Percentiles rank a stretch among this genome's conserved stretches.
Conservation (phyloP, 2,888 invertebrate species). For the Drosophila barbarae region DNA sequence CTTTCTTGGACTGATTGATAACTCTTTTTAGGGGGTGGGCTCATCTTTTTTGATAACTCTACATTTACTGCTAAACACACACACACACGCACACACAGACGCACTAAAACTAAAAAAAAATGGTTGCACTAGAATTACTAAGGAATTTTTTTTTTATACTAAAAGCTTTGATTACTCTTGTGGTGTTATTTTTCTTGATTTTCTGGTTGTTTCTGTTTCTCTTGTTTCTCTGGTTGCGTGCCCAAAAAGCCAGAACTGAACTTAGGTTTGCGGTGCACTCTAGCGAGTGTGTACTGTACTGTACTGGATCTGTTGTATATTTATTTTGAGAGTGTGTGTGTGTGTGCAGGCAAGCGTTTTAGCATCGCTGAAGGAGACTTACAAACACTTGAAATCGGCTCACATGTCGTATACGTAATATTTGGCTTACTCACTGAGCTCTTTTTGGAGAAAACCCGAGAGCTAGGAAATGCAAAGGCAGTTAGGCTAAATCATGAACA, state of each 20-base stretch:
- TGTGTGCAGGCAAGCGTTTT: conserved; percentile 66
- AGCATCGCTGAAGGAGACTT: conserved; percentile 59
- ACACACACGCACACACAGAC: conserved; percentile 29
- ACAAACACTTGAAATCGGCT: conserved; percentile 57
- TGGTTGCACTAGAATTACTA: conserved; percentile 53
- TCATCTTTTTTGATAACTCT: conserved; percentile 52
- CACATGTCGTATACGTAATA: conserved; percentile 66
- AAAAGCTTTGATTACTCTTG: conserved; percentile 47
- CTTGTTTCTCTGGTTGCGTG: conserved; percentile 49
- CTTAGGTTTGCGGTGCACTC: conserved; percentile 62
- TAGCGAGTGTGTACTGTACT: conserved; percentile 60
- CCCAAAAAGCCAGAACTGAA: conserved; percentile 67
- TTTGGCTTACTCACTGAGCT: conserved; percentile 68
- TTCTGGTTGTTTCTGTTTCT: conserved; percentile 23
- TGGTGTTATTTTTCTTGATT: conserved; percentile 13
- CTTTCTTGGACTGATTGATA: conserved; percentile 22
- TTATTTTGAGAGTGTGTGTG: conserved; percentile 31
- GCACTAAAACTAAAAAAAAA: conserved; percentile 44
- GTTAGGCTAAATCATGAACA: conserved; percentile 26
- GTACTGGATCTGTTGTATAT: conserved; percentile 25
- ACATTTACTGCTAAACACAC: conserved; percentile 42
- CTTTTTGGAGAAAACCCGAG: conserved; percentile 41
- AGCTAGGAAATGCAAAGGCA: conserved; percentile 52
- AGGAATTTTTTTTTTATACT: conserved; percentile 56
- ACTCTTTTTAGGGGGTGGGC: conserved; percentile 6